A percentile compares a stretch with the other conserved stretches of the same genome.
These are phyloP conservation scores for Protobothrops flavoviridis DNA, from an alignment of 2,113 vertebrate genomes.

Conservation along the genomic window DNA sequence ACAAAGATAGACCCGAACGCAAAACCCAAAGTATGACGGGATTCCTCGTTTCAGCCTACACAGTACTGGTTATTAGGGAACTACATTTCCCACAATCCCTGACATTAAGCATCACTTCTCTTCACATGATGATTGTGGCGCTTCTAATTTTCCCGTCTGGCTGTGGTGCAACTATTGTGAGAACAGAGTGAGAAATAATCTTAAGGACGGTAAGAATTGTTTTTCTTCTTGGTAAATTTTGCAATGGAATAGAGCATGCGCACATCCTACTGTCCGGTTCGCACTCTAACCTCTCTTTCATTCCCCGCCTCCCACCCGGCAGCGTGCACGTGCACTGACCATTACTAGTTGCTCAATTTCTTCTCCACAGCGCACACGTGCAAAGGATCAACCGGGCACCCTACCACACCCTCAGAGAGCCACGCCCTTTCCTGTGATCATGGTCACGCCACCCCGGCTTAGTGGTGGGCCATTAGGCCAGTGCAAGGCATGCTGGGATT, in stretches of 20 bases:
- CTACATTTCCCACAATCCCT: not conserved
- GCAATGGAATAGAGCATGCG: not conserved
- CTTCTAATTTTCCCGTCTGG: not conserved
- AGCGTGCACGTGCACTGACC: not conserved
- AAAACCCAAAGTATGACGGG: not conserved
- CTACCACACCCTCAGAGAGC: not conserved
- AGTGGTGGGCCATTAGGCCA: no score
- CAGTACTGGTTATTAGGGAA: not conserved
- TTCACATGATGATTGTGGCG: not conserved
- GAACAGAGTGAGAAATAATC: not conserved
- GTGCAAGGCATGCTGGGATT: no score
- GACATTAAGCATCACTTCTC: not conserved
- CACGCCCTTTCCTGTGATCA: no score
- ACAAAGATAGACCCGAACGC: not conserved
- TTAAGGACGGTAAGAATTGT: not conserved
- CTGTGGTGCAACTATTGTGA: not conserved
- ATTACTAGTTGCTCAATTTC: not conserved
- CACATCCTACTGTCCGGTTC: not conserved
- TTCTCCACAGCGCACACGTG: not conserved
- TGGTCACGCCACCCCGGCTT: no score
- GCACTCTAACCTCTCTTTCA: not conserved
- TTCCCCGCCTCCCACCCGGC: not conserved
- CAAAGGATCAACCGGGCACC: not conserved
- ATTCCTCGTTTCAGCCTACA: not conserved
- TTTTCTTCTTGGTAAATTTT: not conserved